A percentile compares a stretch with the other conserved stretches of the same genome.
Conservation (phyloP, 2,113 vertebrate species). For the Paedocypris sp. region DNA sequence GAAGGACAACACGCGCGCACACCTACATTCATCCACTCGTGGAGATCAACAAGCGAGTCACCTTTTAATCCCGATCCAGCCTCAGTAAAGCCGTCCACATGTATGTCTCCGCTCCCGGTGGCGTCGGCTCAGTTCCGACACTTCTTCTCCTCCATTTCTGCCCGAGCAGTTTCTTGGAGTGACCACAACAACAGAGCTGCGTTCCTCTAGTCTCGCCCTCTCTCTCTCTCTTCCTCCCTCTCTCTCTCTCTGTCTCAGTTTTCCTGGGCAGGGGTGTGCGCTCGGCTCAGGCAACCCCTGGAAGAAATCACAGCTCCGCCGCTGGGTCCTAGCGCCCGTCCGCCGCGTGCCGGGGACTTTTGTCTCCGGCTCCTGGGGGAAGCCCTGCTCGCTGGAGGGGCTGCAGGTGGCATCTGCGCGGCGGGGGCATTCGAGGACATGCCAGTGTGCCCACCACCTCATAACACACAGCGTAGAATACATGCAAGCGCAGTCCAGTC, state of each 20-base stretch:
- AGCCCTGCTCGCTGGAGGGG: not conserved
- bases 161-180: constrained; percentile 48
- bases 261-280: constrained; percentile 40
- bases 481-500: too few relatives aligned
- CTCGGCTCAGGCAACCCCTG: constrained; percentile 51
- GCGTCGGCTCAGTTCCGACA: constrained; percentile 53
- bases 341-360: constrained; percentile 46
- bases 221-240: constrained; percentile 21
- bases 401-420: not conserved
- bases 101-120: constrained; percentile 31
- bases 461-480: too few relatives aligned
- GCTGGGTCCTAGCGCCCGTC: constrained; percentile 49
- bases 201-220: constrained; percentile 53
- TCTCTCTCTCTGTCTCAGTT: constrained; percentile 24
- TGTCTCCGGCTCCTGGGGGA: constrained; percentile 38
- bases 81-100: constrained; percentile 45
- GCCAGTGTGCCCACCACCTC: not conserved
- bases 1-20: constrained; percentile 15
- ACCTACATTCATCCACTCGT: not conserved
- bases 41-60: constrained; percentile 45
- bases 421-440: not conserved
- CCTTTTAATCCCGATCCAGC: constrained; percentile 57
- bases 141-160: constrained; percentile 59
- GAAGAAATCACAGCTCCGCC: constrained; percentile 22
- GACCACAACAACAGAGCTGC: constrained; percentile 43